Percentiles rank a stretch among this genome's conserved stretches.
Conservation (phyloP, 2,888 invertebrate genomes). For the Formica aserva region DNA sequence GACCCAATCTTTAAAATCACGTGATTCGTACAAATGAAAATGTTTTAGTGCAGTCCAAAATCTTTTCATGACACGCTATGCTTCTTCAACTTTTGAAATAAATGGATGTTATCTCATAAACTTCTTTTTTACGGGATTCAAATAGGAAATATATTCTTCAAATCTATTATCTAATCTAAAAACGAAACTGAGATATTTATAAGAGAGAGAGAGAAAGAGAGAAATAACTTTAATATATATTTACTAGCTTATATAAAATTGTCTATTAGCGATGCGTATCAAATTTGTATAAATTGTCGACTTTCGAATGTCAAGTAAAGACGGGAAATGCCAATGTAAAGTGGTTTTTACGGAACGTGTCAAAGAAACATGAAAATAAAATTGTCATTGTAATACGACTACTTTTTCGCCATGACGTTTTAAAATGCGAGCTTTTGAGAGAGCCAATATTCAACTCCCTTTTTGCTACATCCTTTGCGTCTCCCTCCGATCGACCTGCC, state of each 20-base stretch:
- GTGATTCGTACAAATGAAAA: slow-evolving; percentile 27
- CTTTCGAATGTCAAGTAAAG: neutral
- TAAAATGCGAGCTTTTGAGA: neutral
- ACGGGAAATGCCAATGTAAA: neutral
- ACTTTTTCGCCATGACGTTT: neutral
- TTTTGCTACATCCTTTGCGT: neutral
- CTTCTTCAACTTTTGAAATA: neutral
- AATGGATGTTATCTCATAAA: slow-evolving; percentile 18
- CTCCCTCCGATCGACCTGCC: neutral
- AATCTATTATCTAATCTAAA: neutral
- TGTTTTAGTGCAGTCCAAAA: slow-evolving; percentile 17
- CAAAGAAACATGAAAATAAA: slow-evolving; percentile 8
- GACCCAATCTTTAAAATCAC: slow-evolving; percentile 40
- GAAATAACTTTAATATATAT: neutral
- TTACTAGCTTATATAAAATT: neutral
- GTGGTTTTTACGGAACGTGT: neutral
- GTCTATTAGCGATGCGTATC: neutral
- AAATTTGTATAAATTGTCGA: neutral
- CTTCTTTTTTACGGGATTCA: neutral
- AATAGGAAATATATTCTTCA: neutral
- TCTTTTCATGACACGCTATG: slow-evolving; percentile 26
- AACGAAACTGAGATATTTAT: neutral
- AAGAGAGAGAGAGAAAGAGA: neutral
- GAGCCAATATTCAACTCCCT: neutral
- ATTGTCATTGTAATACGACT: neutral